Base-by-base conservation (phyloP, 64 coral and sea anemone species). In the Pachyseris speciosa region DNA sequence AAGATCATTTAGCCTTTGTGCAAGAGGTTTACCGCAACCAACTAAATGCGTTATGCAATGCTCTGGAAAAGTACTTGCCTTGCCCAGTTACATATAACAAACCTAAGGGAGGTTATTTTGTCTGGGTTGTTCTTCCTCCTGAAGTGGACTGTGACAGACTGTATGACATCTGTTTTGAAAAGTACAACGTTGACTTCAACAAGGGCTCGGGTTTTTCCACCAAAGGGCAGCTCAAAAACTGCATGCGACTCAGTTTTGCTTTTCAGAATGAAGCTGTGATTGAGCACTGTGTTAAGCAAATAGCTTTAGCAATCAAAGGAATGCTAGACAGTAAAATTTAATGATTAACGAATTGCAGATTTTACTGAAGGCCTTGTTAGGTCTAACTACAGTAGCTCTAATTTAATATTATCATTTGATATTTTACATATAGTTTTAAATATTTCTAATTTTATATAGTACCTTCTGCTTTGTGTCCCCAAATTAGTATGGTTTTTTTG, bases 31-130 rank as follows among this genome's bases (percentile, higher is more conserved):
- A 96, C 22, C 31, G 32, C 20, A 84, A 86, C 49, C 74, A 69
- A 44, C 75, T 89, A 51, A 81, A 76, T 68, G 51, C 95, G 28
- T 5, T 96, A 25, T 96, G 95, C 72, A 92, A 77, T 81, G 91
- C 91, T 17, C 84, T 96, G 61, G 91, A 96, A 24, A 84, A 96
- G 68, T 84, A 89, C 30, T 29, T 93, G 10, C 95, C 95, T 12
- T 55, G 68, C 27, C 78, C 91, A 37, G 20, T 40, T 60, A 78
- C 44, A 6, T 96, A 90, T 31, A 48, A 13, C 8, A 90, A 92
- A 52, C 95, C 95, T 11, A 84, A 48, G 25, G 95, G 95, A 36
- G 95, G 95, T 7, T 96, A 86, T 51, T 96, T 96, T 93, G 95
- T 96, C 3, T 96, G 95, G 95, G 71, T 96, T 2, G 80, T 85